Conservation (phyloP, 1,140 invertebrate genomes). For the Heterodera carotae region DNA sequence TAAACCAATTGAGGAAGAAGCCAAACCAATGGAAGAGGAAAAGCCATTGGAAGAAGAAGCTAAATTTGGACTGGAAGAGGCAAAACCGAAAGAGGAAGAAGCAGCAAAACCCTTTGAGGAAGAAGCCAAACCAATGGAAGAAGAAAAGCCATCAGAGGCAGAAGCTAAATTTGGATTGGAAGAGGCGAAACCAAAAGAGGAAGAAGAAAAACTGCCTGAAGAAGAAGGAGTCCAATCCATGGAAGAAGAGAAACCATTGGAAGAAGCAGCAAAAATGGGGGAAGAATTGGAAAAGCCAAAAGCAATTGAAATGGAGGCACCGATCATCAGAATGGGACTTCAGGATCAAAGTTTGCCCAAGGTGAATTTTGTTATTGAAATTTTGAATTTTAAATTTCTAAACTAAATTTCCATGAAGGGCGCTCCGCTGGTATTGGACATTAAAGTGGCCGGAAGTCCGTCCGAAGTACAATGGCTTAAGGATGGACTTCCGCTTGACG, state of each 20-base stretch:
- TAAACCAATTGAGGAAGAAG: background rate
- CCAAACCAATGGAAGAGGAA: background rate
- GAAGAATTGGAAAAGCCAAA: background rate
- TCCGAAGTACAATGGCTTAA: conserved; percentile 61
- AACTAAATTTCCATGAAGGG: conserved; percentile 35
- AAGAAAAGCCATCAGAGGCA: background rate
- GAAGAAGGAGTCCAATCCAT: background rate
- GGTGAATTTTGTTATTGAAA: conserved; percentile 66
- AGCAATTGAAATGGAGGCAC: conserved; percentile 74
- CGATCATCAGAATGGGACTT: conserved; percentile 80
- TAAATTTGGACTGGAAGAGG: background rate
- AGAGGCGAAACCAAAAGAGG: background rate
- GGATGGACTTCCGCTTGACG: conserved; percentile 58
- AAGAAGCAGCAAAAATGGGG: background rate
- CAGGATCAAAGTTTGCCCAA: conserved; percentile 74
- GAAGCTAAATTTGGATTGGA: background rate
- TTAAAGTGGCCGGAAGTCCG: conserved; percentile 62
- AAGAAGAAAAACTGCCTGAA: background rate
- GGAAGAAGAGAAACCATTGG: background rate
- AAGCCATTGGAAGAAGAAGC: background rate
- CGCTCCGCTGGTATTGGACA: conserved; percentile 49
- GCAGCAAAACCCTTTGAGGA: background rate
- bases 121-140: background rate
- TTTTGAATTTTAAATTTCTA: background rate
- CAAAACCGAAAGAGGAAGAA: conserved; percentile 3